Evolutionary conservation across 2,888 invertebrate species (phyloP).

Genomic region (Thecocarcelia acutangulata): DNA sequence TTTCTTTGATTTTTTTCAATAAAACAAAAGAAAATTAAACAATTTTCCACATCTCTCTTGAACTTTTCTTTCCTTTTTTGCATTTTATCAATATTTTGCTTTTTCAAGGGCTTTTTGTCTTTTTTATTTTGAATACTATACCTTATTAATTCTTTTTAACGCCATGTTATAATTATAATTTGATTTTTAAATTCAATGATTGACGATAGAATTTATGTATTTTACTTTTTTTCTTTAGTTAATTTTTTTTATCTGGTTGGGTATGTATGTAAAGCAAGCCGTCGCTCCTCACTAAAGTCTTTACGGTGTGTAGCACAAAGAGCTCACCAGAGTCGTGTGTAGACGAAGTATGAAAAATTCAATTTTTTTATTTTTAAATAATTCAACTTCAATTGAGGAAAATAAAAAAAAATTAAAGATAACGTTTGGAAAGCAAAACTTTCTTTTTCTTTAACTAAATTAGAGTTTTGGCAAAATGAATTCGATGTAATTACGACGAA

Average conservation of each 20-base stretch:
- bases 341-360: conserved; percentile 68
- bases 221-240: conserved; percentile 50
- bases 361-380: conserved; percentile 66
- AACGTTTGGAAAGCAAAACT: conserved; percentile 53
- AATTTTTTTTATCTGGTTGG: conserved; percentile 59
- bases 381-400: conserved; percentile 52
- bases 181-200: conserved; percentile 75
- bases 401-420: conserved; percentile 50
- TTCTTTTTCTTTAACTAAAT: conserved; percentile 47
- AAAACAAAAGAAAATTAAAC: conserved; percentile 23
- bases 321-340: conserved; percentile 70
- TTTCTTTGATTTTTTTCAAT: conserved; percentile 8
- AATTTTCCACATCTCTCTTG: conserved; percentile 61
- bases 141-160: conserved; percentile 98
- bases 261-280: conserved; percentile 63
- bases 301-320: conserved; percentile 71
- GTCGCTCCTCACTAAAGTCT: conserved; percentile 69
- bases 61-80: conserved; percentile 51
- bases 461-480: conserved; percentile 67
- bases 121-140: conserved; percentile 75
- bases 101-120: conserved; percentile 68
- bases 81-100: conserved; percentile 71
- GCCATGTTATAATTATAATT: conserved; percentile 87
- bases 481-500: conserved; percentile 70
- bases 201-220: conserved; percentile 66